Evolutionary conservation across 2,113 vertebrate genomes (phyloP).

Genomic region (Psittacula cyanocephala): DNA sequence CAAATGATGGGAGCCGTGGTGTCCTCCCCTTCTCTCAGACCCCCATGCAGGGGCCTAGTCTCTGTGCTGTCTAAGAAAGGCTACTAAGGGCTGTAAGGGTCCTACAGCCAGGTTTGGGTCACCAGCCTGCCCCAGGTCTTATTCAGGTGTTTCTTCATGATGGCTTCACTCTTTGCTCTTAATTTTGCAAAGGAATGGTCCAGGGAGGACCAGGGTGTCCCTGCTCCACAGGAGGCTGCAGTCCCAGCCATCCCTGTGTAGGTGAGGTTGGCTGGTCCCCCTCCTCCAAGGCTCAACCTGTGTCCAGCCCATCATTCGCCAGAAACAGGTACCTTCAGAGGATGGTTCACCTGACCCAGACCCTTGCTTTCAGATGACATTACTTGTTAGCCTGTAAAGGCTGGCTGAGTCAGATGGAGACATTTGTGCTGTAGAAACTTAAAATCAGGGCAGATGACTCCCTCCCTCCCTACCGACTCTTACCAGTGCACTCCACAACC

Average conservation of each 20-base stretch:
- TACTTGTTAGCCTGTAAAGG: neutral
- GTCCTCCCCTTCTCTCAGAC: neutral
- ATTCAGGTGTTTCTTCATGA: accelerated
- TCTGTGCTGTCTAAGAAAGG: neutral
- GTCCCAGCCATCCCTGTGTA: neutral
- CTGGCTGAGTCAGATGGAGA: neutral
- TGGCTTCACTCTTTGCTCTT: neutral
- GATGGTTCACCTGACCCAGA: neutral
- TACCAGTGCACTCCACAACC: neutral
- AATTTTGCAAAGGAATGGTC: neutral
- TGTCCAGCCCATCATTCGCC: accelerated
- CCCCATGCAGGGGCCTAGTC: accelerated
- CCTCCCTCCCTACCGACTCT: neutral
- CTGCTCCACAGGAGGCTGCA: neutral
- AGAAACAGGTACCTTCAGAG: neutral
- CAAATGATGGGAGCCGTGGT: neutral
- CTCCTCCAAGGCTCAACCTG: neutral
- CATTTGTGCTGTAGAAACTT: neutral
- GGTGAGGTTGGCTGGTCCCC: neutral
- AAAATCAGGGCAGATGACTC: neutral
- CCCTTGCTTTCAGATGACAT: neutral
- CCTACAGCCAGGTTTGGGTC: neutral
- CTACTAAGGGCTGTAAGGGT: neutral
- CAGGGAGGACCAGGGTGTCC: neutral
- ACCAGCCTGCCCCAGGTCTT: neutral